Evolutionary conservation across 2,797 vertebrate genomes (phyloP), one percentile per base, ranked within the genome.

Genomic region (Tangara arthus): DNA sequence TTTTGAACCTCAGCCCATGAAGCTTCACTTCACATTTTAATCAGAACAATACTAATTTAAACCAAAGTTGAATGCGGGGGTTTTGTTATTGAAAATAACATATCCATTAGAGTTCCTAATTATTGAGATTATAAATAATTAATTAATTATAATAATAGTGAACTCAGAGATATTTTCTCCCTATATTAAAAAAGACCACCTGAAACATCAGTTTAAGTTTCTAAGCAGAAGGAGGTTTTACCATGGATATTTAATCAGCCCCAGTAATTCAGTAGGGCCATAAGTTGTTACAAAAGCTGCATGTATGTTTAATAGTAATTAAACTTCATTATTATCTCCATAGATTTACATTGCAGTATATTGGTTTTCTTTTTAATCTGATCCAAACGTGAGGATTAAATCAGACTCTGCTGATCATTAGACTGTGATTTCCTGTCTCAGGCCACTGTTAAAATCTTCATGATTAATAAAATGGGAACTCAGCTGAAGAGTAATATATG

Each of bases 371-470:
- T 70, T 53, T 78, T 71, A 44, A 73, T 92, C 75, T 89, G 90
- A 90, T 92, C n/a, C 59, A 79, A 92, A 93, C 1, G 3, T 89
- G 44, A 94, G 81, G 79, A 96, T 93, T 93, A 96, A 96, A 88
- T 63, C 50, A 94, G 71, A 66, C 59, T 80, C 56, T 42, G 32
- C 78, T 97, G 86, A 97, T 96, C 87, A 85, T 96, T 87, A 96
- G 95, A 96, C 91, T 91, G 75, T 95, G 95, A 96, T 96, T 98
- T 97, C 88, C 95, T 98, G 88, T 97, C 94, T 96, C 75, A 87
- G 64, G 46, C n/a, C 52, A 70, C 73, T 65, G 27, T 93, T 95
- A 96, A 97, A 95, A 96, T 94, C 96, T 95, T 91, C 77, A 90
- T 91, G 84, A 82, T 92, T 96, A 96, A 94, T 96, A 97, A 96